Conservation (phyloP, 2,888 invertebrate genomes). For the Biston betularia region DNA sequence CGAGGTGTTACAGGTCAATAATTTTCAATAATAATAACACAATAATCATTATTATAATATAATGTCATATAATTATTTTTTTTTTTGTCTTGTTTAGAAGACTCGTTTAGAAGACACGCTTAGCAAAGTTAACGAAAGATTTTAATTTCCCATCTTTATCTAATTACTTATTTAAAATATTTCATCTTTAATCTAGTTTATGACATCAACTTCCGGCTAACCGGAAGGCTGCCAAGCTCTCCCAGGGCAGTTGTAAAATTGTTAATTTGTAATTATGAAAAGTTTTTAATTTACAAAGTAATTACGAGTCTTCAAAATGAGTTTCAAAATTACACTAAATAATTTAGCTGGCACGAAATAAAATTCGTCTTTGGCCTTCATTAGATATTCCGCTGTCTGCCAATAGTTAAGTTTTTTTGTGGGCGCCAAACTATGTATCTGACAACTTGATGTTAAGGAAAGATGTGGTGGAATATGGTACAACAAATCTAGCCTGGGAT, state of each 20-base stretch:
- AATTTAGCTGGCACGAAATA: conserved; percentile 26
- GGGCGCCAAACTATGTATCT: too few relatives aligned
- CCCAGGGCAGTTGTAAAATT: conserved; percentile 40
- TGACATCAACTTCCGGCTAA: conserved; percentile 21
- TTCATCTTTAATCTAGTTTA: conserved; percentile 34
- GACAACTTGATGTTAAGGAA: too few relatives aligned
- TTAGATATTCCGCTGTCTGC: not conserved
- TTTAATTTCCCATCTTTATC: not conserved
- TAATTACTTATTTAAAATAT: conserved; percentile 12
- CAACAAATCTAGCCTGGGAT: too few relatives aligned
- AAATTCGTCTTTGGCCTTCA: not conserved
- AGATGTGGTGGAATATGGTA: too few relatives aligned
- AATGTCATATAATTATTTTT: too few relatives aligned
- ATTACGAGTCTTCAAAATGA: conserved; percentile 39
- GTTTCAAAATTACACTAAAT: conserved; percentile 38
- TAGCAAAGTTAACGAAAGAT: not conserved
- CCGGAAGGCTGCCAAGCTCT: conserved; percentile 17
- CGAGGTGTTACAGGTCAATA: too few relatives aligned
- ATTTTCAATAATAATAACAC: too few relatives aligned
- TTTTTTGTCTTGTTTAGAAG: too few relatives aligned
- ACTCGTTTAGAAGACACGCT: too few relatives aligned
- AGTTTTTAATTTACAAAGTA: conserved; percentile 29
- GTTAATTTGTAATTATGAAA: conserved; percentile 37
- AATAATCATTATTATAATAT: too few relatives aligned
- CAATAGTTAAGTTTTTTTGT: too few relatives aligned